phyloP scores from a whole-genome alignment of 1,140 invertebrate species.

The Aphaenogaster floridana region DNA sequence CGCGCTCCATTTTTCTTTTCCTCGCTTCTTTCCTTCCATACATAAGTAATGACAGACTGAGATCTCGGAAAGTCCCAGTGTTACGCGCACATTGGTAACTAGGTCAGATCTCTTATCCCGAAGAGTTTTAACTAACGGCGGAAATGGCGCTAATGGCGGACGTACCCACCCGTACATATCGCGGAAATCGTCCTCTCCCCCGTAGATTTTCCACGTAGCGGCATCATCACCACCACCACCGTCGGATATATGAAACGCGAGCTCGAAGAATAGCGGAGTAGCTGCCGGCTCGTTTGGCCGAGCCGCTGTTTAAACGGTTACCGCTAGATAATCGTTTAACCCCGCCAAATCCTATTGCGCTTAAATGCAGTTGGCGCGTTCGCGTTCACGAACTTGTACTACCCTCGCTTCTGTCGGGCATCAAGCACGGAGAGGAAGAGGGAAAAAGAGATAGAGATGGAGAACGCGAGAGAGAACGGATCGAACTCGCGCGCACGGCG shows the following conservation, averaged over 20 bases:
- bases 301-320: slow-evolving; percentile 42
- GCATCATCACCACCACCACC: neutral
- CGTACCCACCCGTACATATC: slow-evolving; percentile 32
- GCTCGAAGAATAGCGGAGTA: slow-evolving; percentile 40
- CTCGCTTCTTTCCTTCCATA: slow-evolving; percentile 34
- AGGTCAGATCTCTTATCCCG: slow-evolving; percentile 55
- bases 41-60: slow-evolving; percentile 62
- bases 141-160: slow-evolving; percentile 45
- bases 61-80: slow-evolving; percentile 25
- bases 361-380: slow-evolving; percentile 50
- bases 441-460: neutral
- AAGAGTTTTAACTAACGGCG: slow-evolving; percentile 47
- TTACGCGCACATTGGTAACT: slow-evolving; percentile 40
- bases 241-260: slow-evolving; percentile 50
- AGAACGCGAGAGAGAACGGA: slow-evolving; percentile 1
- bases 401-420: slow-evolving; percentile 13
- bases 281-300: slow-evolving; percentile 30
- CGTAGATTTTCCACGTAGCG: slow-evolving; percentile 5
- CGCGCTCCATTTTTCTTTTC: slow-evolving; percentile 51
- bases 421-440: neutral
- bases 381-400: slow-evolving; percentile 39
- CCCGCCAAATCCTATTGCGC: slow-evolving; percentile 54
- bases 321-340: slow-evolving; percentile 54
- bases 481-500: slow-evolving; percentile 19
- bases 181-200: slow-evolving; percentile 21